phyloP scores from a whole-genome alignment of 2,888 invertebrate genomes.

The Athalia circularis region DNA sequence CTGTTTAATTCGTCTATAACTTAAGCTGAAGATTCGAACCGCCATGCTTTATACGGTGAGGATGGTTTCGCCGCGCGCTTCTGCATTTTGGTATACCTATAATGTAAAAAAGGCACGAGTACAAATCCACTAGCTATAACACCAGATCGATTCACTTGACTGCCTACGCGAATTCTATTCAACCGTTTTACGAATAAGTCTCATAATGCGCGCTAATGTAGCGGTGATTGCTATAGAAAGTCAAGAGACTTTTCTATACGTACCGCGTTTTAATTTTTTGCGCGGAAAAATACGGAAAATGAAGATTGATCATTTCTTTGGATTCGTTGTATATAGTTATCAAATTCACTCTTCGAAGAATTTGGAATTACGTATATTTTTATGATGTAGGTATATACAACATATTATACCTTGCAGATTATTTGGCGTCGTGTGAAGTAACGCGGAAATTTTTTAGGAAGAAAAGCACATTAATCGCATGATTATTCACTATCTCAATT shows the following conservation, averaged over 20 bases:
- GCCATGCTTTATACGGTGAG: no score
- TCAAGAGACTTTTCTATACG: not conserved
- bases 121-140: no score
- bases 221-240: not conserved
- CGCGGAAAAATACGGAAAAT: no score
- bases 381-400: no score
- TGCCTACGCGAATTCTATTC: constrained; percentile 19
- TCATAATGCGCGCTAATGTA: not conserved
- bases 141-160: not conserved
- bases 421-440: no score
- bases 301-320: no score
- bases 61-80: no score
- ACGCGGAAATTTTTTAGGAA: not conserved
- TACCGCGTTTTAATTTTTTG: no score
- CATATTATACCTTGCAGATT: no score
- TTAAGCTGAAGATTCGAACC: not conserved
- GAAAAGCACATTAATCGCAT: not conserved
- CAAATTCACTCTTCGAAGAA: no score
- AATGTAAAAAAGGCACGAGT: not conserved
- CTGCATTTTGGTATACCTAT: not conserved
- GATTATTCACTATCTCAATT: not conserved
- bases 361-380: no score
- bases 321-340: no score
- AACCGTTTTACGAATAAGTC: not conserved
- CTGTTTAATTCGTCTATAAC: not conserved